Evolutionary conservation across 1,140 invertebrate species (phyloP).

Genomic region (Druon quercuslanigerum): DNA sequence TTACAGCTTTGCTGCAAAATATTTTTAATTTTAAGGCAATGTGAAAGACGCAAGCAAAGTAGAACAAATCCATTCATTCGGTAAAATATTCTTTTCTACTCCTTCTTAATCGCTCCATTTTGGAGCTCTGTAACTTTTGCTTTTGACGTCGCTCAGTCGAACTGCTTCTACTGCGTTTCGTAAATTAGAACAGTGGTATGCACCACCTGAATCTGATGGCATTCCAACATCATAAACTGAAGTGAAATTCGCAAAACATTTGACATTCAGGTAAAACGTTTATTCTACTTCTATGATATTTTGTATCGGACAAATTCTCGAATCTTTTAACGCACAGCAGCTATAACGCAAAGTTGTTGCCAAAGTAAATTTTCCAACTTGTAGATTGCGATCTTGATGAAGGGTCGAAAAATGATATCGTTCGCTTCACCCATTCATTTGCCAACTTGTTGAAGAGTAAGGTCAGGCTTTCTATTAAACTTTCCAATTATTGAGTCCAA

Average conservation of each 20-base stretch:
- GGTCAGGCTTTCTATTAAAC: neutral
- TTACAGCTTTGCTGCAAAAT: too few relatives aligned
- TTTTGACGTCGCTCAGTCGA: neutral
- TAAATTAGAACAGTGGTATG: neutral
- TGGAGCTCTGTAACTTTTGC: neutral
- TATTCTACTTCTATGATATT: neutral
- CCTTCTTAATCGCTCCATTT: neutral
- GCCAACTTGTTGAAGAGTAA: conserved; percentile 1
- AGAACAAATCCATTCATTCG: too few relatives aligned
- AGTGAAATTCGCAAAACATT: too few relatives aligned
- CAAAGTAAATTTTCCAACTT: conserved; percentile 4
- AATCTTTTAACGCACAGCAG: neutral
- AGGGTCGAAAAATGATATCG: neutral
- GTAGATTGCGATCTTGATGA: neutral
- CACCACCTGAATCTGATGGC: neutral
- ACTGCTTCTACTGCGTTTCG: neutral
- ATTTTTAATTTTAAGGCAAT: too few relatives aligned
- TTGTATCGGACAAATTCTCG: neutral
- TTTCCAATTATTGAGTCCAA: conserved; percentile 5
- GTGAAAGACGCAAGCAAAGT: too few relatives aligned
- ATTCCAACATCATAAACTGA: too few relatives aligned
- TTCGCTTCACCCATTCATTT: conserved; percentile 1
- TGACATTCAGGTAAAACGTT: neutral
- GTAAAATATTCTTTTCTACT: neutral
- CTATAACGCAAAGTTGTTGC: neutral